Base-by-base conservation (phyloP, 2,888 invertebrate genomes). In the Urechis unicinctus region DNA sequence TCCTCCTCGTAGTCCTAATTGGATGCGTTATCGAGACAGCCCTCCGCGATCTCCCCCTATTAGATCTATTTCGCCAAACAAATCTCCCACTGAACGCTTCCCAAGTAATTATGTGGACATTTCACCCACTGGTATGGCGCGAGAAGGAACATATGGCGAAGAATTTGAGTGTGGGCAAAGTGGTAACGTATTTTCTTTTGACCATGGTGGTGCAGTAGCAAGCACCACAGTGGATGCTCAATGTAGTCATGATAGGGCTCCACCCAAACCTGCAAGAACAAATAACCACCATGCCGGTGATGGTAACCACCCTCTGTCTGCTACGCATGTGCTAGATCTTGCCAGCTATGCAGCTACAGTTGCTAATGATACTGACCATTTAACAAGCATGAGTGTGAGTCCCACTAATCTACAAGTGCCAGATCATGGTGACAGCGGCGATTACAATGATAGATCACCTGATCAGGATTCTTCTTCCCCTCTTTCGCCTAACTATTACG, bases 331-430 rank as follows among this genome's bases (percentile, higher is more conserved):
- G 9, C 50, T 75, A 64, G 71, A 75, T 53, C 57, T 77, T 29
- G 77, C 77, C 22, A 71, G 73, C 1, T 77, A 69, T 59, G 77
- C 77, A 1, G 76, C 76, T 9, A 71, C 75, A 3, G 70, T 77
- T 21, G 75, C 77, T 2, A 75, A 70, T 62, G 73, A 72, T 61
- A 77, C 77, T 3, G 74, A 71, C 28, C 73, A 68, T 47, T 56
- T 77, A 41, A 77, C 77, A 22, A 74, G 70, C 51, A 66, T 75
- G 66, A 73, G 72, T 31, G 71, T 74, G 22, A 75, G 74, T 0
- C 77, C 75, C 1, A 72, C 73, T 21, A 50, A 58, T 25, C 53
- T 50, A 2, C 47, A 54, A 24, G 42, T 30, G 47, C 4, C 52
- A 2, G 57, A 44, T 22, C 29, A 13, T 17, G 31, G 9, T 24